Percentiles rank a stretch among this genome's conserved stretches.
phyloP scores from a whole-genome alignment of 37 sponge, comb jelly and placozoan genomes.

The Ephydatia muelleri region DNA sequence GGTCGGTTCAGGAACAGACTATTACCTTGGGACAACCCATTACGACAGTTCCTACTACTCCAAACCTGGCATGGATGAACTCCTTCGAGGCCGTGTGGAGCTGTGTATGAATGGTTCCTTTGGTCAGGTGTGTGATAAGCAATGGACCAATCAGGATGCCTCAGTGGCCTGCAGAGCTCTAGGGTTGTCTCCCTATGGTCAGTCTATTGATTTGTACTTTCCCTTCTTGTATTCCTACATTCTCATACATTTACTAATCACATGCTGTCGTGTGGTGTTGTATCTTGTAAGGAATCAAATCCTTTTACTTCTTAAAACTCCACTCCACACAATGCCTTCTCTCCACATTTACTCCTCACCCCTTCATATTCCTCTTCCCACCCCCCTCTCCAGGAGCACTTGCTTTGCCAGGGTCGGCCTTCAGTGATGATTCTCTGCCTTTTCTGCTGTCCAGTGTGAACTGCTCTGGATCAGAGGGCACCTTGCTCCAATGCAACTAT shows the following conservation, averaged over 20 bases:
- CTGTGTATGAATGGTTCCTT: neutral
- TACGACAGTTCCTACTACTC: slow-evolving; percentile 6
- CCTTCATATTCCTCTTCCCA: neutral
- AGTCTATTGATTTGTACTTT: neutral
- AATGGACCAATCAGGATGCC: neutral
- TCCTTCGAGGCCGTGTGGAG: neutral
- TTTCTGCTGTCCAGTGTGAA: slow-evolving; percentile 14
- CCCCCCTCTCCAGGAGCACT: neutral
- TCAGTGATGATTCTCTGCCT: slow-evolving; percentile 11
- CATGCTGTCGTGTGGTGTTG: too few relatives aligned
- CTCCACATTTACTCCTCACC: neutral
- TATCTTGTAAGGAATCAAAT: too few relatives aligned
- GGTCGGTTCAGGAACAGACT: slow-evolving; percentile 6
- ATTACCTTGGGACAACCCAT: slow-evolving; percentile 15
- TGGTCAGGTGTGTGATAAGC: neutral
- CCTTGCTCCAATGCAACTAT: slow-evolving; percentile 13
- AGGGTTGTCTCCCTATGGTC: neutral
- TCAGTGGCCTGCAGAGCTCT: neutral
- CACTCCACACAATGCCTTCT: too few relatives aligned
- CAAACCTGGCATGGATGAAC: neutral
- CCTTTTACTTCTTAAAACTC: too few relatives aligned
- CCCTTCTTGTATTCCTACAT: too few relatives aligned
- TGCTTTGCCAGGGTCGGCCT: neutral
- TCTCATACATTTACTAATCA: too few relatives aligned
- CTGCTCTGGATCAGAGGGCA: slow-evolving; percentile 36